Base-by-base conservation (phyloP, 2,113 vertebrate genomes). In the Argyrosomus japonicus region DNA sequence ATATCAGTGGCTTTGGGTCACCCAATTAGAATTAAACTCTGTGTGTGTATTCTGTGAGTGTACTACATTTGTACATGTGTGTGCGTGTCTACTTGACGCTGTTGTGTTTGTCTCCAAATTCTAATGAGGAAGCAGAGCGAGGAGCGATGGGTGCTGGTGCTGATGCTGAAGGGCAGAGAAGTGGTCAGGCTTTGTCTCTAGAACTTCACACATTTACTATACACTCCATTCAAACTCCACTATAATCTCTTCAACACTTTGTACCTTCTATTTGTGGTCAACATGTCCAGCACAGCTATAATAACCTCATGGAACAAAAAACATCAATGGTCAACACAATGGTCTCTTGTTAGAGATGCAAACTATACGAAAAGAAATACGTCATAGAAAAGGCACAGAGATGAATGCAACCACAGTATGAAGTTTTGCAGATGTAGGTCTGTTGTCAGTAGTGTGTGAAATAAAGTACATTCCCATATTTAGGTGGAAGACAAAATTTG, bases 1-100 rank as follows among this genome's bases (percentile, higher is more conserved):
- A 92, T 91, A 92, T 92, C 86, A 83, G 79, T 89, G 85, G 90
- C 91, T 90, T 62, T 82, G 72, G 89, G 88, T 90, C 84, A 68
- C 77, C 68, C 81, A 83, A 82, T 91, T 86, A 93, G 75, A 88
- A 68, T 79, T 85, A 82, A 81, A 86, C 75, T 68, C 25, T 63
- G 17, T 82, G 74, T 82, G 72, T 69, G 10, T 73, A 40, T 56
- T 45, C 2, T 76, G 74, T 65, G 23, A 29, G 54, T 57, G 40
- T 25, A 1, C 10, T 25, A n/a, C 29, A 1, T 64, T 29, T 68
- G 18, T 69, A 12, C 47, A 9, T 65, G 2, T 79, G 75, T 60
- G 62, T 36, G 7, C 50, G 50, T 74, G 63, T 54, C 32, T 56
- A 13, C 63, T 64, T 78, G 72, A 79, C 23, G 76, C 21, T 12